These are phyloP conservation scores for Mus pahari DNA, from an alignment of 2,113 vertebrate genomes.

Conservation along the genomic window DNA sequence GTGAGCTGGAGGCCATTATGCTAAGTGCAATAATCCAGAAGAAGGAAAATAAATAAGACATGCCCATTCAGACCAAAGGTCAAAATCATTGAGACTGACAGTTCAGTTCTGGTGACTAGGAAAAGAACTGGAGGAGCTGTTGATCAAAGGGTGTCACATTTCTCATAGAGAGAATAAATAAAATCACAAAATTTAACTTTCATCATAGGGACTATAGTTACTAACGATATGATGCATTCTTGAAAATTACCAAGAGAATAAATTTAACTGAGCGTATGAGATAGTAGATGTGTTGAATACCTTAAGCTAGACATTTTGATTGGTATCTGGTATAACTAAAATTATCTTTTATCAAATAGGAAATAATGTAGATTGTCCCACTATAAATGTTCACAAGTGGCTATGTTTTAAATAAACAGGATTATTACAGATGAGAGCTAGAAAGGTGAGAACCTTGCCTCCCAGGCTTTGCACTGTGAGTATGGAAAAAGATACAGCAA, in stretches of 20 bases:
- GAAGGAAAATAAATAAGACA: background rate
- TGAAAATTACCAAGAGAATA: background rate
- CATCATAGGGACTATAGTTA: background rate
- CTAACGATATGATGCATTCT: background rate
- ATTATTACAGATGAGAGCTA: too few species aligned
- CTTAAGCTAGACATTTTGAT: background rate
- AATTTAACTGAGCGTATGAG: background rate
- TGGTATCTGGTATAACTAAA: background rate
- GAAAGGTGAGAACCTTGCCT: too few species aligned
- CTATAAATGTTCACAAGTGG: too few species aligned
- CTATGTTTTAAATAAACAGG: too few species aligned
- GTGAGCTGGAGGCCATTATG: background rate
- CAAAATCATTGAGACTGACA: background rate
- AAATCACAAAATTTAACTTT: background rate
- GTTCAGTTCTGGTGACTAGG: background rate
- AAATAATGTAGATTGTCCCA: too few species aligned
- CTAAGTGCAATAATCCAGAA: background rate
- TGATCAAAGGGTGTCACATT: background rate
- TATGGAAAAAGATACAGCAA: too few species aligned
- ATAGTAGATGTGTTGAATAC: background rate
- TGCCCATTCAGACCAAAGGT: background rate
- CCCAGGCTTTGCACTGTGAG: too few species aligned
- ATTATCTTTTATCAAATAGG: background rate
- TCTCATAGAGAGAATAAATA: background rate
- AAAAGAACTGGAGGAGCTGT: background rate